Evolutionary conservation across 2,888 invertebrate genomes (phyloP).

Genomic region (Amiota mariae): DNA sequence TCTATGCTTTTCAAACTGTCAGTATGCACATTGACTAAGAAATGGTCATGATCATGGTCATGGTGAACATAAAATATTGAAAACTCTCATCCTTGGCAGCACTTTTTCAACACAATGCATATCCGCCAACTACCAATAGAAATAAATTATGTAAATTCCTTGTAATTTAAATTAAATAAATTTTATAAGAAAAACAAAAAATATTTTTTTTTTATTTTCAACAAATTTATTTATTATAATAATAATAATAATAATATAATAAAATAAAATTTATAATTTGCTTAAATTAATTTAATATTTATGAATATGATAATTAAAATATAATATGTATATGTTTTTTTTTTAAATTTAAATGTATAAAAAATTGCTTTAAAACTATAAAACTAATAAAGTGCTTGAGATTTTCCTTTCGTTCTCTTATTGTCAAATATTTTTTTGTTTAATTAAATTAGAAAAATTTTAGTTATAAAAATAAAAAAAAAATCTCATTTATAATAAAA

Average conservation of each 20-base stretch:
- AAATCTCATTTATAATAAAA: not conserved
- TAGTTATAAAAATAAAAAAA: not conserved
- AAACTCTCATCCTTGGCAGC: not conserved
- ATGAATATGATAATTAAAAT: conserved; percentile 5
- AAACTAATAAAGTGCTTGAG: not conserved
- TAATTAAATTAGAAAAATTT: not conserved
- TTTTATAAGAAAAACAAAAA: not conserved
- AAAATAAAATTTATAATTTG: not conserved
- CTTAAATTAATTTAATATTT: not conserved
- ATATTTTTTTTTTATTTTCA: not conserved
- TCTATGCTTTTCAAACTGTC: too few relatives aligned
- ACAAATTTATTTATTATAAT: not conserved
- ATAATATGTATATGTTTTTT: not conserved
- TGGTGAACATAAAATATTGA: too few relatives aligned
- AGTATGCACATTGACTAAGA: too few relatives aligned
- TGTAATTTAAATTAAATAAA: not conserved
- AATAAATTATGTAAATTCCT: too few relatives aligned
- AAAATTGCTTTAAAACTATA: not conserved
- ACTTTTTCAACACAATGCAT: not conserved
- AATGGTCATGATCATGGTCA: too few relatives aligned
- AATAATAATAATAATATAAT: not conserved
- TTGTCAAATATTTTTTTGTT: not conserved
- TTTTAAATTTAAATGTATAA: not conserved
- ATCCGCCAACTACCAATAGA: not conserved
- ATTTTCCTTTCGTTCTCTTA: conserved; percentile 12